Evolutionary conservation across 2,797 vertebrate genomes (phyloP), one percentile per base, ranked within the genome.

Genomic region (Malurus splendens): DNA sequence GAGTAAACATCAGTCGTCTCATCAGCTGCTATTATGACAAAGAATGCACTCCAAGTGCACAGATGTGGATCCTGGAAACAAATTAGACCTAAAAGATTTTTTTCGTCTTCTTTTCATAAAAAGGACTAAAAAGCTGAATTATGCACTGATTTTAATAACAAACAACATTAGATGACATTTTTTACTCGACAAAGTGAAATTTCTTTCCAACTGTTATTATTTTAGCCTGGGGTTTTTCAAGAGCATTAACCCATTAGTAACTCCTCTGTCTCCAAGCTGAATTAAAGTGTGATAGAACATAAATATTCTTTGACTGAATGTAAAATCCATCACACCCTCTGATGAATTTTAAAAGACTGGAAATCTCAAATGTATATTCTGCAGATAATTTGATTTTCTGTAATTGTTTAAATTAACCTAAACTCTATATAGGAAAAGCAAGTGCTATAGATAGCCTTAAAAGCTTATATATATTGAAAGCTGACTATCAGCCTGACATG

Each of bases 11-110:
- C 61, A 67, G 85, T 90, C 86, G 70, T 86, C 64, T 94, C 92
- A 94, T 95, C 93, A 94, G 82, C 60, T 94, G 66, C 70, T 93
- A 92, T 94, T 93, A 94, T 94, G 82, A 89, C 50, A 51, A 78
- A 89, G 71, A 94, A 94, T 47, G 50, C n/a, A 54, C 33, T 93
- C 39, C 45, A 80, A 94, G 79, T 51, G 78, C 84, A 80, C 92
- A 93, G 94, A 95, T 93, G 93, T 62, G 54, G 47, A 91, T 85
- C 25, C 3, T 87, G 72, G 75, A 90, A 92, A 90, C 42, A 93
- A 86, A 84, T 84, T 67, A 82, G 61, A 36, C 5, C 52, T 70
- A 42, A 80, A 90, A 54, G 42, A 74, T 20, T 44, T 86, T 83
- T 73, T 64, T 33, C 14, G 55, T 51, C 17, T 82, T 80, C 78